Conservation (phyloP, 2,113 vertebrate genomes). For the Lota lota region DNA sequence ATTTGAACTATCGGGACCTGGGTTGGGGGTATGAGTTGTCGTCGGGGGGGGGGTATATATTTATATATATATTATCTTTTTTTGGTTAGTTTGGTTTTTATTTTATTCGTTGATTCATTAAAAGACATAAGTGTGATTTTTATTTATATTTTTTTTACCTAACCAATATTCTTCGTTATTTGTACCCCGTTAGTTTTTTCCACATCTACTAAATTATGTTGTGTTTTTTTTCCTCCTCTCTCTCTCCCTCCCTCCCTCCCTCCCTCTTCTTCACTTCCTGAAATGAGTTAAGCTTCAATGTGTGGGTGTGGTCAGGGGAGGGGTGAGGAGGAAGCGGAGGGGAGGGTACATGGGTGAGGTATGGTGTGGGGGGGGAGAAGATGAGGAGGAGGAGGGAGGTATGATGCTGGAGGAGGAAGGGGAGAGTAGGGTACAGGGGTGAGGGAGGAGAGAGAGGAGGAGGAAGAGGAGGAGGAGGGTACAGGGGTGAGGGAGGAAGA, state of each 20-base stretch:
- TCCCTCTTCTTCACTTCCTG: conserved; percentile 9
- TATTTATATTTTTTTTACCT: conserved; percentile 10
- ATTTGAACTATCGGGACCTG: conserved; percentile 82
- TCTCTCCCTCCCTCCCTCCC: too few relatives aligned
- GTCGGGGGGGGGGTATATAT: background rate
- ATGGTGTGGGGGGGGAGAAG: conserved; percentile 6
- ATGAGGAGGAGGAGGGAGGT: too few relatives aligned
- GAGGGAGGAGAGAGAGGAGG: too few relatives aligned
- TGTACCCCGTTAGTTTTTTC: conserved; percentile 1
- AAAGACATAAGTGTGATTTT: conserved; percentile 47
- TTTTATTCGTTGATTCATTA: conserved; percentile 37
- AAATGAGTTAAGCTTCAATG: conserved; percentile 4
- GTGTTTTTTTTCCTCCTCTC: background rate
- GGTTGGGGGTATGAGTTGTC: conserved; percentile 68
- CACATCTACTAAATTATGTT: conserved; percentile 34
- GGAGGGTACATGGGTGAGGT: too few relatives aligned
- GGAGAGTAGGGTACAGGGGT: background rate
- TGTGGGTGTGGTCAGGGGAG: conserved; percentile 3
- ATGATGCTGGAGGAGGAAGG: too few relatives aligned
- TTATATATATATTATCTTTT: conserved; percentile 28
- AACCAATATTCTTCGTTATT: conserved; percentile 30
- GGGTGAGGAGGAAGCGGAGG: background rate
- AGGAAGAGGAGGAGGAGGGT: too few relatives aligned
- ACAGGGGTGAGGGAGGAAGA: background rate
- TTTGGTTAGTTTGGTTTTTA: conserved; percentile 62